Conservation (phyloP, 2,113 vertebrate species). For the Pseudorhombus dupliciocellatus region DNA sequence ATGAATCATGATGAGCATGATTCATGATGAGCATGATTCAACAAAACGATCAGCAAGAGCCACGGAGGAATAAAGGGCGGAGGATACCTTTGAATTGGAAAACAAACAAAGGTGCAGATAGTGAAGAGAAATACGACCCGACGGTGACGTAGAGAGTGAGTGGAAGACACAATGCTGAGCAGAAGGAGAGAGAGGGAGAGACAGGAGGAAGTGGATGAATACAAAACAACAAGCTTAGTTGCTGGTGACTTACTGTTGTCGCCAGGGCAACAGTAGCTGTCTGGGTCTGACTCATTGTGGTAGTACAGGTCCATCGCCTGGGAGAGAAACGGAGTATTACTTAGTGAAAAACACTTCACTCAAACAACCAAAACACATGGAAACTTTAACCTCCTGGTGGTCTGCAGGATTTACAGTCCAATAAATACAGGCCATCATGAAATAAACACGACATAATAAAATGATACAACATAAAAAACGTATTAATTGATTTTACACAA, state of each 20-base stretch:
- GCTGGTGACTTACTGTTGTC: slow-evolving; percentile 77
- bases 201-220: slow-evolving; percentile 23
- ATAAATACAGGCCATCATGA: background rate
- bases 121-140: slow-evolving; percentile 5
- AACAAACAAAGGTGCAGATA: slow-evolving; percentile 5
- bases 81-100: slow-evolving; percentile 6
- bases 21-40: no score
- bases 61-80: slow-evolving; percentile 9
- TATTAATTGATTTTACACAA: background rate
- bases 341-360: slow-evolving; percentile 18
- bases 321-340: slow-evolving; percentile 36
- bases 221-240: slow-evolving; percentile 45
- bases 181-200: slow-evolving; percentile 15
- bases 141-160: background rate
- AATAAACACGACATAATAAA: background rate
- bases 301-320: slow-evolving; percentile 85
- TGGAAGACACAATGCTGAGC: background rate
- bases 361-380: background rate
- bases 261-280: slow-evolving; percentile 78
- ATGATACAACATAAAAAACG: background rate
- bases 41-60: slow-evolving; percentile 10
- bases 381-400: background rate
- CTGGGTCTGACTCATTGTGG: slow-evolving; percentile 78
- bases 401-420: background rate
- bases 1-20: no score